These are phyloP conservation scores for Saturnia pavonia DNA, from an alignment of 2,888 invertebrate genomes.

Conservation along the genomic window DNA sequence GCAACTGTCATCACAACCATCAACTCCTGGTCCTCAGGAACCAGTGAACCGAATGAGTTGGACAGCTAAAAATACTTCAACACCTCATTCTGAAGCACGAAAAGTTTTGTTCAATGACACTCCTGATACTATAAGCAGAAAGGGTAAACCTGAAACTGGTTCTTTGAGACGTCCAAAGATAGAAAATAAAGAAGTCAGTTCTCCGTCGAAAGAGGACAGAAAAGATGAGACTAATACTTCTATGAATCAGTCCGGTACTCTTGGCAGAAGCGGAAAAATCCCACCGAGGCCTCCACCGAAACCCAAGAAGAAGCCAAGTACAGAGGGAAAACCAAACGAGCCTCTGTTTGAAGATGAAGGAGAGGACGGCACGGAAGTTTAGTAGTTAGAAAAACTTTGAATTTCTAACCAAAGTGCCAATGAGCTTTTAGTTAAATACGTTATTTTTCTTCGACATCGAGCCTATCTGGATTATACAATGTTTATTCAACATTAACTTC, in stretches of 20 bases:
- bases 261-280: slow-evolving; percentile 84
- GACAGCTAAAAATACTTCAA: slow-evolving; percentile 77
- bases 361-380: slow-evolving; percentile 94
- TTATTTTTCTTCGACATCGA: slow-evolving; percentile 27
- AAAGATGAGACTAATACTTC: slow-evolving; percentile 62
- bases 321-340: slow-evolving; percentile 82
- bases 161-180: slow-evolving; percentile 65
- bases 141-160: slow-evolving; percentile 79
- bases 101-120: slow-evolving; percentile 66
- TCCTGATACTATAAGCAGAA: slow-evolving; percentile 69
- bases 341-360: slow-evolving; percentile 94
- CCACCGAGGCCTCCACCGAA: slow-evolving; percentile 93
- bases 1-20: slow-evolving; percentile 72
- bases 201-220: slow-evolving; percentile 68
- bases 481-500: background rate
- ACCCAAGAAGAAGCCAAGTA: slow-evolving; percentile 88
- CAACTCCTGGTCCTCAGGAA: slow-evolving; percentile 76
- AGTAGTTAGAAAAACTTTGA: slow-evolving; percentile 60
- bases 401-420: slow-evolving; percentile 73
- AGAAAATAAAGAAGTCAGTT: slow-evolving; percentile 61
- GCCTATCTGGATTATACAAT: background rate
- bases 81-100: slow-evolving; percentile 71
- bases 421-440: slow-evolving; percentile 67
- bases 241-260: slow-evolving; percentile 71
- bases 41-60: slow-evolving; percentile 77